A percentile compares a stretch with the other conserved stretches of the same genome.
phyloP scores from a whole-genome alignment of 2,113 vertebrate genomes.

The Phyllostomus hastatus region DNA sequence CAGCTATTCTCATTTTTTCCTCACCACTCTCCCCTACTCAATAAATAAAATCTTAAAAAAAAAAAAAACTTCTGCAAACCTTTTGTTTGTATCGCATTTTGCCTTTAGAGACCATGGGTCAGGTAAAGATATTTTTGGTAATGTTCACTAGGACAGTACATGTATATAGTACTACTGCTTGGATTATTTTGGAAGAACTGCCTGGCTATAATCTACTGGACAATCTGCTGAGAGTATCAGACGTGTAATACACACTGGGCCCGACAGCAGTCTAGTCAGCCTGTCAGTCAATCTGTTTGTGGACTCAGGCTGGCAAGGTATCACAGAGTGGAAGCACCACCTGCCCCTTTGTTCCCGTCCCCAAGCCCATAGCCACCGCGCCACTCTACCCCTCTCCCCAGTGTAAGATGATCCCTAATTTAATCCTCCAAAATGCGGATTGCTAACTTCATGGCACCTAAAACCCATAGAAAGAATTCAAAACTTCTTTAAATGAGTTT shows the following conservation, averaged over 20 bases:
- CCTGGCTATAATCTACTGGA: not conserved
- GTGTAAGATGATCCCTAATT: not conserved
- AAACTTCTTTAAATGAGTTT: constrained; percentile 22
- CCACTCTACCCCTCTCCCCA: not conserved
- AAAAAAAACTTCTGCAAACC: not conserved
- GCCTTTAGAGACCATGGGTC: not conserved
- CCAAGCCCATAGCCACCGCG: not conserved
- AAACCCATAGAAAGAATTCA: not conserved
- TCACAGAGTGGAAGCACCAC: not conserved
- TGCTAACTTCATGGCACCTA: not conserved
- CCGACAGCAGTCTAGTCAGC: not conserved
- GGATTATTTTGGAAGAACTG: not conserved
- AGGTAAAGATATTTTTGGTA: not conserved
- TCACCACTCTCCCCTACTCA: too few species aligned
- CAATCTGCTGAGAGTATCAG: not conserved
- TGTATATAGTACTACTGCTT: not conserved
- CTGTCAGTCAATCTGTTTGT: not conserved
- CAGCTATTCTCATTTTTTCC: too few species aligned
- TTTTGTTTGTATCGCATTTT: not conserved
- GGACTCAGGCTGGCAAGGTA: not conserved
- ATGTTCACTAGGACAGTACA: not conserved
- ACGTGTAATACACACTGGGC: not conserved
- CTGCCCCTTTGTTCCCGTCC: not conserved
- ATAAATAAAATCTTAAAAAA: too few species aligned
- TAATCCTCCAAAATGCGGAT: not conserved